These are phyloP conservation scores for Lutraria rhynchaena DNA, from an alignment of 1,140 invertebrate species.

Conservation along the genomic window DNA sequence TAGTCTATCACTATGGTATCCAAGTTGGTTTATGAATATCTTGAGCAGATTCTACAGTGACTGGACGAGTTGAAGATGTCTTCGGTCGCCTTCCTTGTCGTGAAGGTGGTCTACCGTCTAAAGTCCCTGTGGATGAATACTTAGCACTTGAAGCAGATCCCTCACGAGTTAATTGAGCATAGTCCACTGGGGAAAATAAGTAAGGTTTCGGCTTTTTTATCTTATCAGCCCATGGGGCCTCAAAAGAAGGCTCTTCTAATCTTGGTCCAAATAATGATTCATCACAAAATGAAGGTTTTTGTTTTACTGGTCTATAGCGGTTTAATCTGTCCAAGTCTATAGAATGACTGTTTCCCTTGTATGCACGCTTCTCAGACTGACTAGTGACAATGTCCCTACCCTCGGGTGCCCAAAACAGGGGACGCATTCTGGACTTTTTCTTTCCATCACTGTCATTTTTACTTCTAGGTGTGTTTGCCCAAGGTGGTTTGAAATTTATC, in stretches of 20 bases:
- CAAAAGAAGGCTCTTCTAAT: conserved; percentile 73
- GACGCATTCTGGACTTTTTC: conserved; percentile 48
- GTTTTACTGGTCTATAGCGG: conserved; percentile 67
- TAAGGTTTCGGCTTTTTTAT: conserved; percentile 38
- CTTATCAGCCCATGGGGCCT: conserved; percentile 73
- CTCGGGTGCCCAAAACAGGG: conserved; percentile 70
- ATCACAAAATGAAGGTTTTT: conserved; percentile 75
- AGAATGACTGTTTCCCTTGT: conserved; percentile 5
- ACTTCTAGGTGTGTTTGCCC: conserved; percentile 46
- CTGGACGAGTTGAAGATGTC: conserved; percentile 61
- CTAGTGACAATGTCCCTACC: conserved; percentile 14
- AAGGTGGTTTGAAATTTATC: conserved; percentile 59
- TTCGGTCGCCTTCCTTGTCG: conserved; percentile 65
- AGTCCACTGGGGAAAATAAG: conserved; percentile 57
- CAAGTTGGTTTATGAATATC: conserved; percentile 49
- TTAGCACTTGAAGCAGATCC: conserved; percentile 50
- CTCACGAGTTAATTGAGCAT: conserved; percentile 46
- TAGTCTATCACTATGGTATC: conserved; percentile 53
- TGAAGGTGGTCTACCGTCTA: conserved; percentile 68
- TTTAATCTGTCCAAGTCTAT: conserved; percentile 47
- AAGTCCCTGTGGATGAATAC: conserved; percentile 53
- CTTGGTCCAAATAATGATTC: conserved; percentile 74
- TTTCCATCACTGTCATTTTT: conserved; percentile 53
- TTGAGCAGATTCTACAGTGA: conserved; percentile 62
- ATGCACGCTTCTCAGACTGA: conserved; percentile 49